phyloP scores from a whole-genome alignment of 2,113 vertebrate genomes.

The Prionailurus bengalensis region DNA sequence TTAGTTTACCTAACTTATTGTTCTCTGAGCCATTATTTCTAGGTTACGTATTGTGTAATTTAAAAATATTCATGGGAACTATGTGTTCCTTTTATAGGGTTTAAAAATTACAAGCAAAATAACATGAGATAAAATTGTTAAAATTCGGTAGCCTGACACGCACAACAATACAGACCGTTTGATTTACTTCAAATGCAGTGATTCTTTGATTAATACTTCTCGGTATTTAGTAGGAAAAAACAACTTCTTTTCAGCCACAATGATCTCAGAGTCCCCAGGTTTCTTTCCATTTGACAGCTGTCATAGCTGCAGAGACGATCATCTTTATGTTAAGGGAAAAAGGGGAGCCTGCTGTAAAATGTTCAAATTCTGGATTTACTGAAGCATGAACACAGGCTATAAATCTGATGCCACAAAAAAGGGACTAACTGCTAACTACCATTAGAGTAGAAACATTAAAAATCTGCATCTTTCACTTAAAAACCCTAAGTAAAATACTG shows the following conservation, averaged over 20 bases:
- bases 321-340: conserved; percentile 37
- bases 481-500: background rate
- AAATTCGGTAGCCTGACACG: background rate
- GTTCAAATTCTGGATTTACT: background rate
- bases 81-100: background rate
- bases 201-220: background rate
- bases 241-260: background rate
- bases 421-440: background rate
- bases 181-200: background rate
- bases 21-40: background rate
- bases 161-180: background rate
- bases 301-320: background rate
- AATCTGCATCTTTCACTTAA: background rate
- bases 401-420: background rate
- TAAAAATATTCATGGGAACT: background rate
- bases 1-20: background rate
- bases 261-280: background rate
- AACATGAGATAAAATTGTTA: background rate
- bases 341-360: background rate
- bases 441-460: background rate
- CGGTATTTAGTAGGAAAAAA: background rate
- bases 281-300: conserved; percentile 17
- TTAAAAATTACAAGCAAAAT: background rate
- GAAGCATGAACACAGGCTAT: conserved; percentile 25
- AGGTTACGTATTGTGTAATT: background rate